A percentile compares a stretch with the other conserved stretches of the same genome.
phyloP scores from a whole-genome alignment of 2,113 vertebrate genomes.

The Macroglossus sobrinus region DNA sequence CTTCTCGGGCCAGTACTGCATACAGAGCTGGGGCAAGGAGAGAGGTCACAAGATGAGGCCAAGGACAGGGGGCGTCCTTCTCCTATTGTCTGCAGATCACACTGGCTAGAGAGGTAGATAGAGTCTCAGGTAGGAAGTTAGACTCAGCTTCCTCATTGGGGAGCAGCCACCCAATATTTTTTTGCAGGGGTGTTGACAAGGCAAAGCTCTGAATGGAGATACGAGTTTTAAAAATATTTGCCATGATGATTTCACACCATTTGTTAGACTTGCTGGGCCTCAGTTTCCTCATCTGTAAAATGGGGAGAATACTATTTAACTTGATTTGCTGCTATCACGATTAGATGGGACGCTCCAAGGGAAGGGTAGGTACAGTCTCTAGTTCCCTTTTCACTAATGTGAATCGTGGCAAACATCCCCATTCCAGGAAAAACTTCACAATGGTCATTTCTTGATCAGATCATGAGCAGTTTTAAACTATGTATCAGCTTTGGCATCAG shows the following conservation, averaged over 20 bases:
- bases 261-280: background rate
- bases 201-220: background rate
- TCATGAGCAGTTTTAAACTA: background rate
- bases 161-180: background rate
- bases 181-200: background rate
- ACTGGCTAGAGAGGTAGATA: background rate
- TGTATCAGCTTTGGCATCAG: background rate
- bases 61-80: rapidly evolving
- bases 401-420: background rate
- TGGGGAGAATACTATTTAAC: background rate
- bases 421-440: background rate
- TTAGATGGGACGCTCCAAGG: background rate
- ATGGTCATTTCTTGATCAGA: background rate
- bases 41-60: background rate
- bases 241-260: background rate
- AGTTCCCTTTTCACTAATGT: background rate
- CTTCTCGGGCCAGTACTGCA: constrained; percentile 99
- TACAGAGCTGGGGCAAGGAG: constrained; percentile 87
- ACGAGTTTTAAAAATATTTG: background rate
- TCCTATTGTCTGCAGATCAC: background rate
- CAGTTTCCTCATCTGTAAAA: background rate
- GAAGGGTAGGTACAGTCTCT: background rate
- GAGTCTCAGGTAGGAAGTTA: background rate
- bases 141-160: background rate
- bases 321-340: background rate